phyloP scores from a whole-genome alignment of 1,140 invertebrate genomes.

The Elymnias hypermnestra region DNA sequence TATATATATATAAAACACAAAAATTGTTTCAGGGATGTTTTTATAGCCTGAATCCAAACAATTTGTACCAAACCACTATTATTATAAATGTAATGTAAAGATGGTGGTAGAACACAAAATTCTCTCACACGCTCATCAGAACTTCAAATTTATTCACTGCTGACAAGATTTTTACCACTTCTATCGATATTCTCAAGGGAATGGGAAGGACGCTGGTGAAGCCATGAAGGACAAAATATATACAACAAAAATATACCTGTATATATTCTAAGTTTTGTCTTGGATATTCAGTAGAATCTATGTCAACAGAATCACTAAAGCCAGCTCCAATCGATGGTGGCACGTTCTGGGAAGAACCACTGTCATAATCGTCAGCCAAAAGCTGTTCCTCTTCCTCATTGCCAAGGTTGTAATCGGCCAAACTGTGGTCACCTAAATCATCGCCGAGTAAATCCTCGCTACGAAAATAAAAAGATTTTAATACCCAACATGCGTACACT shows the following conservation, averaged over 20 bases:
- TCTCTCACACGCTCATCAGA: too few species aligned
- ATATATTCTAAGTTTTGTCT: constrained; percentile 38
- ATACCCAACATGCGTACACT: constrained; percentile 5
- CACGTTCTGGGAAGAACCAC: constrained; percentile 51
- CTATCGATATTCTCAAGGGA: too few species aligned
- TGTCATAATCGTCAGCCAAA: constrained; percentile 62
- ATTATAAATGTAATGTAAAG: too few species aligned
- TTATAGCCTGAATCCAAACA: too few species aligned
- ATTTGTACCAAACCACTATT: too few species aligned
- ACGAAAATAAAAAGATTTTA: constrained; percentile 32
- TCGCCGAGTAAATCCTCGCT: constrained; percentile 67
- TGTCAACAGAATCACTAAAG: constrained; percentile 33
- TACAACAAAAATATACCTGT: constrained; percentile 39
- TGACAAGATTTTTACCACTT: too few species aligned
- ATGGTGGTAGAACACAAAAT: too few species aligned
- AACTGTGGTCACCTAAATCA: constrained; percentile 66
- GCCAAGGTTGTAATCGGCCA: constrained; percentile 64
- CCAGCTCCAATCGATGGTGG: constrained; percentile 35
- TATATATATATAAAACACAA: too few species aligned
- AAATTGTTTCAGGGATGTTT: too few species aligned
- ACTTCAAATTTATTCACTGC: too few species aligned
- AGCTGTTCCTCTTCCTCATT: constrained; percentile 69
- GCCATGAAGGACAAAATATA: too few species aligned
- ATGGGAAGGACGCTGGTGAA: too few species aligned
- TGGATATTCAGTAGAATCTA: constrained; percentile 38